Evolutionary conservation across 2,888 invertebrate genomes (phyloP).

Genomic region (Lasioglossum pauxillum): DNA sequence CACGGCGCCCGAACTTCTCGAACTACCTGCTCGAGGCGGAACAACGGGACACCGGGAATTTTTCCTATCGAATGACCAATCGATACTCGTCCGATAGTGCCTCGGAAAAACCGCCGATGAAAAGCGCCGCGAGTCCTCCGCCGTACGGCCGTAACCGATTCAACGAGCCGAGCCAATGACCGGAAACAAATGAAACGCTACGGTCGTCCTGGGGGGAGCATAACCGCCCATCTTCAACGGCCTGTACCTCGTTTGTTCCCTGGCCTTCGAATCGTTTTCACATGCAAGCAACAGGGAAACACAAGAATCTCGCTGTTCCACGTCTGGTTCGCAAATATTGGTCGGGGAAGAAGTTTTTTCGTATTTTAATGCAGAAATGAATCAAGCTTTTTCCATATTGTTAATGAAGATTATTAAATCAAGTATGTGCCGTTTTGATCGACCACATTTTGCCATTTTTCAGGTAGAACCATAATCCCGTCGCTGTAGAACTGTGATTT

Average conservation of each 20-base stretch:
- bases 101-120: not conserved
- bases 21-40: not conserved
- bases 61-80: conserved; percentile 4
- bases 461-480: no score
- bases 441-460: no score
- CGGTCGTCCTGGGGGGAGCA: not conserved
- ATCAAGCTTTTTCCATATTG: no score
- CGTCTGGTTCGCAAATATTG: no score
- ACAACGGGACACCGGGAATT: not conserved
- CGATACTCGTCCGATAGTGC: not conserved
- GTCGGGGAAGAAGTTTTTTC: no score
- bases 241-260: not conserved
- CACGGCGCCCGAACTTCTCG: not conserved
- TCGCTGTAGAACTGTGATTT: no score
- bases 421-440: no score
- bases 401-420: no score
- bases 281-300: not conserved
- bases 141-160: not conserved
- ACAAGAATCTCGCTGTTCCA: no score
- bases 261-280: not conserved
- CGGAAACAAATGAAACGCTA: not conserved
- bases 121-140: not conserved
- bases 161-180: not conserved
- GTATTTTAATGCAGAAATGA: no score
- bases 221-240: not conserved